Evolutionary conservation across 2,113 vertebrate species (phyloP).

Genomic region (Fregetta grallaria): DNA sequence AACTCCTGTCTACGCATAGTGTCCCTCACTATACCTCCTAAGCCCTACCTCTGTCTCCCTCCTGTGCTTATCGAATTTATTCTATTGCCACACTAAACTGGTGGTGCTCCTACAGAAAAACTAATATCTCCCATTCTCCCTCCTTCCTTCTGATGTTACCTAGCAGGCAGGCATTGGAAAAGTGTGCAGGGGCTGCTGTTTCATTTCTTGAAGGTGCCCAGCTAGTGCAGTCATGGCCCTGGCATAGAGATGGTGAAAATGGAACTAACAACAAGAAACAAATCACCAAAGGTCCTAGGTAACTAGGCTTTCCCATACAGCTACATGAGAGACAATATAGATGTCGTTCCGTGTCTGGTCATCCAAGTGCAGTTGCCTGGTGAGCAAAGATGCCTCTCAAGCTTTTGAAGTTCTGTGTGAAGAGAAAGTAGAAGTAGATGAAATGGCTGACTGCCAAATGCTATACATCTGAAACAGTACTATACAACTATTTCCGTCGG

Average conservation of each 20-base stretch:
- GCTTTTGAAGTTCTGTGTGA: not conserved
- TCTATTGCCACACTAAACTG: not conserved
- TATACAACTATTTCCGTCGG: not conserved
- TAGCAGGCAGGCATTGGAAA: not conserved
- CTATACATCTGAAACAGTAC: not conserved
- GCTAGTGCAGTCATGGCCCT: not conserved
- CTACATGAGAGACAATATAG: not conserved
- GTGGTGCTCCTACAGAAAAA: not conserved
- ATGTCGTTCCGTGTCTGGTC: not conserved
- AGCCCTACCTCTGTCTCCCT: not conserved
- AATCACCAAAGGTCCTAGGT: not conserved
- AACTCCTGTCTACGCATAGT: accelerated
- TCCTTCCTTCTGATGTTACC: not conserved
- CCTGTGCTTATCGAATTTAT: not conserved
- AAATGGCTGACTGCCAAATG: not conserved
- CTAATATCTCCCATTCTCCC: not conserved
- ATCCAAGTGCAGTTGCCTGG: not conserved
- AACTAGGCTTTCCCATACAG: not conserved
- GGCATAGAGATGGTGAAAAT: not conserved
- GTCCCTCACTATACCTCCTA: not conserved
- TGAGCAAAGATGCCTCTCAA: not conserved
- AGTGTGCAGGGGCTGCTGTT: not conserved
- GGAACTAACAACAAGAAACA: not conserved
- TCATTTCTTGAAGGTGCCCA: not conserved
- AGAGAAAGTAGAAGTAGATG: not conserved